These are phyloP conservation scores for Phyto melanocephala DNA, from an alignment of 2,888 invertebrate genomes.

Conservation along the genomic window DNA sequence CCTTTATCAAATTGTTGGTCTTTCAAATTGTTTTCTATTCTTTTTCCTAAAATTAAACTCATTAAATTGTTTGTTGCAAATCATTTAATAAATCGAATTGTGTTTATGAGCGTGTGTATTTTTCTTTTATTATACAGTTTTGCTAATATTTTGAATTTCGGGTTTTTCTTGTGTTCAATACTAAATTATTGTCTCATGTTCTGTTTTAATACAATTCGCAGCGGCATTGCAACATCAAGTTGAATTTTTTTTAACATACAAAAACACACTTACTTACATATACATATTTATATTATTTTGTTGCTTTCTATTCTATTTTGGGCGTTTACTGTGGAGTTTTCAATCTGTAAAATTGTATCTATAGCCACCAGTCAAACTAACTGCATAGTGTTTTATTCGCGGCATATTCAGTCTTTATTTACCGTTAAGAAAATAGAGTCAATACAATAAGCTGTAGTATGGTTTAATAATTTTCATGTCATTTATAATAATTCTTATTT, in stretches of 20 bases:
- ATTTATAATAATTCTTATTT: constrained; percentile 59
- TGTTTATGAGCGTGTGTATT: constrained; percentile 1
- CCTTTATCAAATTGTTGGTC: constrained; percentile 2
- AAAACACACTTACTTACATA: no score
- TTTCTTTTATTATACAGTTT: constrained; percentile 4
- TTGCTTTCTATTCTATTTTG: constrained; percentile 36
- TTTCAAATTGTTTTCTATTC: constrained; percentile 2
- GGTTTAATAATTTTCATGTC: constrained; percentile 58
- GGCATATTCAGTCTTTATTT: background rate
- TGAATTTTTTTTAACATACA: background rate
- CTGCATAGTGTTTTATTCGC: constrained; percentile 8
- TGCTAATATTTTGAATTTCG: background rate
- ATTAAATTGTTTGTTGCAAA: constrained; percentile 1
- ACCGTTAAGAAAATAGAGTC: constrained; percentile 3
- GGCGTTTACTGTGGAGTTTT: constrained; percentile 53
- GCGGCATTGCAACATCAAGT: constrained; percentile 59
- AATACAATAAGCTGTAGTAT: constrained; percentile 20
- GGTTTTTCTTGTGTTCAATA: background rate
- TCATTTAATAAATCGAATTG: background rate
- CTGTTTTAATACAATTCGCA: constrained; percentile 34
- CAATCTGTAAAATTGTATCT: constrained; percentile 33
- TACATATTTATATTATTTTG: background rate
- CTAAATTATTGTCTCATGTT: constrained; percentile 47
- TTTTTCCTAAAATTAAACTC: background rate
- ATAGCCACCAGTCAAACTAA: constrained; percentile 15